Evolutionary conservation across 64 coral and sea anemone genomes (phyloP), one percentile per base, ranked within the genome.

Genomic region (Montipora foliosa): DNA sequence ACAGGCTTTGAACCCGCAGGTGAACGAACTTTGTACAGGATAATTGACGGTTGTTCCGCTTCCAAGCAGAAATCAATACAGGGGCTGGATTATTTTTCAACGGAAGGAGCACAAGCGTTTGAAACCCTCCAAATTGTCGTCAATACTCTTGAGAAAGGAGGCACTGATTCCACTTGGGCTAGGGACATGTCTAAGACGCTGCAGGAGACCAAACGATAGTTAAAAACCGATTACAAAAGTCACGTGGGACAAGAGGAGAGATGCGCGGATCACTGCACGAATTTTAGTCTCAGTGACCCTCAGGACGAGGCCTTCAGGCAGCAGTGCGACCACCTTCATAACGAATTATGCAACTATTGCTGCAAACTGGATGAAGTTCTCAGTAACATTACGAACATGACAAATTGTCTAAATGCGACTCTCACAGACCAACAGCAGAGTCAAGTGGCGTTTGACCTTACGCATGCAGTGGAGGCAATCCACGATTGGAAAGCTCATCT

Each of bases 31-130:
- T 44, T 90, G 19, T 53, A 70, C 22, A 74, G 67, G 25, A 82
- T 91, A 3, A 82, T 82, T 46, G 20, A 74, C 24, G 78, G 61
- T 15, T 91, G 49, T 49, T n/a, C 89, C 22, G 67, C 89, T 6
- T 82, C 89, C 17, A 60, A 12, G 19, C 50, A 60, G 52, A 79
- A 82, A 47, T 73, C 87, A 5, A 48, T 78, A 4, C 87, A 89
- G 15, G 87, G 87, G 13, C 15, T 78, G 2, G 87, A 89, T 78
- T 89, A 78, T 67, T 89, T 78, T n/a, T 78, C 12, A 51, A 78
- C 87, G 1, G 87, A 89, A 89, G 87, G 72, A 14, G 87, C 74
- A 46, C 11, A 89, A 52, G 74, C 87, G 22, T 89, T 89, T 47
- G 87, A 91, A 16, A 6, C 47, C n/a, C 46, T 91, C 37, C 14